Percentiles rank a stretch among this genome's conserved stretches.
These are phyloP conservation scores for Dermochelys coriacea DNA, from an alignment of 2,797 vertebrate genomes.

Conservation along the genomic window DNA sequence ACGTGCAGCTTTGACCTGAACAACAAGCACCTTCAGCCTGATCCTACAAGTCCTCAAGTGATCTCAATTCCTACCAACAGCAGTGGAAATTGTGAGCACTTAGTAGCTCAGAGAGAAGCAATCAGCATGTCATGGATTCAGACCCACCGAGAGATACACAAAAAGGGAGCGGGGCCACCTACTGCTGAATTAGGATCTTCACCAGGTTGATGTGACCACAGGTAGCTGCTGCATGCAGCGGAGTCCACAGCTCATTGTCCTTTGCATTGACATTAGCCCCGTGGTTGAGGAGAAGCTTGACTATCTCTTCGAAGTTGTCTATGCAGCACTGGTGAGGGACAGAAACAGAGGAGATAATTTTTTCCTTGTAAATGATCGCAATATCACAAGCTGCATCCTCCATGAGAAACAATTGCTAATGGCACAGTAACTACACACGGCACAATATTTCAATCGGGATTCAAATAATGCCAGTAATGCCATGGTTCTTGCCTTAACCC, in stretches of 20 bases:
- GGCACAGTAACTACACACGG: accelerated
- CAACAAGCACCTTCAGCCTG: not conserved
- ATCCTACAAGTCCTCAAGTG: not conserved
- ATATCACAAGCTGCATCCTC: not conserved
- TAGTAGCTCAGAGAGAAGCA: not conserved
- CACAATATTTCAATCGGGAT: not conserved
- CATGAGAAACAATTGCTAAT: not conserved
- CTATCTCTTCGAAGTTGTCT: constrained; percentile 98
- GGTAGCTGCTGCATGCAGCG: constrained; percentile 94
- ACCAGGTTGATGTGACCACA: constrained; percentile 96
- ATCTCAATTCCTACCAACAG: not conserved
- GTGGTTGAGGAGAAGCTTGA: constrained; percentile 91
- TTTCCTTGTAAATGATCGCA: not conserved
- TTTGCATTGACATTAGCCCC: constrained; percentile 93
- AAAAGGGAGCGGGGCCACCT: constrained; percentile 72
- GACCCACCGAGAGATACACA: not conserved
- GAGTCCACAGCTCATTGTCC: constrained; percentile 98
- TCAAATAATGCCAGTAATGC: not conserved
- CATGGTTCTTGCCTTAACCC: not conserved
- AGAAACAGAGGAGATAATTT: not conserved
- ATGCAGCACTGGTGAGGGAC: constrained; percentile 90
- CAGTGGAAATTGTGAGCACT: not conserved
- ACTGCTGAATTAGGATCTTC: constrained; percentile 95
- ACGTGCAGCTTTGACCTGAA: not conserved
- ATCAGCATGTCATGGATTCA: not conserved